Conservation (phyloP, 1,140 invertebrate genomes). For the Dreissena rostriformis region DNA sequence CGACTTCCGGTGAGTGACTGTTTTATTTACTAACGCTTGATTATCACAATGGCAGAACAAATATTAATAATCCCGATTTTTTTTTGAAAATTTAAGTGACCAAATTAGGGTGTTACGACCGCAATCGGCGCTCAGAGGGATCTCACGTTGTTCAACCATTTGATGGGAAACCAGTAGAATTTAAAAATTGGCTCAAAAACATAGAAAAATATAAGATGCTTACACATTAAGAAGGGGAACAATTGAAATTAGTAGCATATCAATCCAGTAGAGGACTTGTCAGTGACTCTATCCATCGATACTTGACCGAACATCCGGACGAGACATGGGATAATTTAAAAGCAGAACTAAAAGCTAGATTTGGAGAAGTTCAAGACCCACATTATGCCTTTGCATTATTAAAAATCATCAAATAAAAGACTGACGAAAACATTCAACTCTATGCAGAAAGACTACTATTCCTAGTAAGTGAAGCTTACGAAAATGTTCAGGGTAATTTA, state of each 20-base stretch:
- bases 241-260: constrained; percentile 46
- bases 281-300: constrained; percentile 39
- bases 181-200: constrained; percentile 33
- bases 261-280: constrained; percentile 24
- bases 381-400: constrained; percentile 52
- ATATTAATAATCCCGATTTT: too few species aligned
- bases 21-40: too few species aligned
- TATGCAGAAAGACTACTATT: constrained; percentile 43
- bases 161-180: constrained; percentile 11
- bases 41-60: too few species aligned
- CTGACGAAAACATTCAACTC: constrained; percentile 32
- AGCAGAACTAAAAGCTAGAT: constrained; percentile 14
- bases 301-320: background rate
- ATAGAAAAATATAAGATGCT: constrained; percentile 22
- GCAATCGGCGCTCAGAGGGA: constrained; percentile 18
- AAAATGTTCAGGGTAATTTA: background rate
- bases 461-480: constrained; percentile 32
- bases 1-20: too few species aligned
- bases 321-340: constrained; percentile 26
- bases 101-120: constrained; percentile 9
- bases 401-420: constrained; percentile 18
- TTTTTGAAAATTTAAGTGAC: constrained; percentile 9
- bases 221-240: background rate
- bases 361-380: constrained; percentile 39
- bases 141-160: constrained; percentile 12